Conservation (phyloP, 35 echinoderm and acorn worm species). For the Patiria miniata region DNA sequence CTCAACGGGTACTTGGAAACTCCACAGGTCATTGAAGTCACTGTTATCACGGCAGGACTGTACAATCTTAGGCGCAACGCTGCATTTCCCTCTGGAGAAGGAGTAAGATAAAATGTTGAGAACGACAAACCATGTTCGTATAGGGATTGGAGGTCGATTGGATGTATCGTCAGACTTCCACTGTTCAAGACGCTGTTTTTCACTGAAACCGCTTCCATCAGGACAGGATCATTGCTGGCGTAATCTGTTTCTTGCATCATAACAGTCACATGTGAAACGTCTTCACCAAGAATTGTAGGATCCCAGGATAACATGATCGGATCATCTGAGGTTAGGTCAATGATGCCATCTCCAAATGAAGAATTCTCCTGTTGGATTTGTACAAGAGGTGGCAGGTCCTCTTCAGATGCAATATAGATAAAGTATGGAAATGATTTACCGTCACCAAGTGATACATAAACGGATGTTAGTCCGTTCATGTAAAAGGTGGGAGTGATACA, state of each 20-base stretch:
- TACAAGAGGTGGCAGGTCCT: constrained; percentile 6
- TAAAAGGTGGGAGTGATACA: too few species aligned
- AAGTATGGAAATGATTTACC: constrained; percentile 50
- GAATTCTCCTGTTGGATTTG: constrained; percentile 3
- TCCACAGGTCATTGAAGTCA: neutral
- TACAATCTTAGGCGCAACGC: neutral
- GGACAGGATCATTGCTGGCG: neutral
- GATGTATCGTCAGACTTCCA: constrained; percentile 1
- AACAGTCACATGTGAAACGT: too few species aligned
- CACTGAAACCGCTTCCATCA: constrained; percentile 2
- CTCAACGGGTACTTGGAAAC: neutral
- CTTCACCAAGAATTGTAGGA: neutral
- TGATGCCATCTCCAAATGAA: neutral
- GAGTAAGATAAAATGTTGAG: neutral
- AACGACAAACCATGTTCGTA: neutral
- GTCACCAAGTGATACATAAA: too few species aligned
- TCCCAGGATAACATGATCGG: too few species aligned
- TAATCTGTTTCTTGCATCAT: too few species aligned
- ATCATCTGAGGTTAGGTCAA: too few species aligned
- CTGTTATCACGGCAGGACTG: neutral
- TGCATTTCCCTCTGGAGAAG: too few species aligned
- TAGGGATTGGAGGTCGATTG: neutral
- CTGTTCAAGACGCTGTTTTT: constrained; percentile 8
- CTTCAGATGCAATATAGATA: constrained; percentile 57
- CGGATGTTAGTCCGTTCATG: too few species aligned